These are phyloP conservation scores for Spodoptera frugiperda DNA, from an alignment of 1,140 invertebrate genomes.

Conservation along the genomic window DNA sequence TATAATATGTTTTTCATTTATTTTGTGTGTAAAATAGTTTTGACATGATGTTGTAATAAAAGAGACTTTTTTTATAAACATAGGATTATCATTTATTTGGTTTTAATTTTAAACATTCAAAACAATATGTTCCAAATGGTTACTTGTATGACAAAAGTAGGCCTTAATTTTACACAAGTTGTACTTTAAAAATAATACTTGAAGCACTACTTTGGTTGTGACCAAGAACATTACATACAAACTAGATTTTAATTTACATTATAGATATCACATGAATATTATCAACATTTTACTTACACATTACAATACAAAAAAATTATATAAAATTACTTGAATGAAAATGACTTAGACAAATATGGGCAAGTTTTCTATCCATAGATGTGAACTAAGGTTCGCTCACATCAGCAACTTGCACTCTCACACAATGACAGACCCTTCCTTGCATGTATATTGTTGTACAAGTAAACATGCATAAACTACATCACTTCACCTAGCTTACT, in stretches of 20 bases:
- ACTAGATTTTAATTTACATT: conserved; percentile 9
- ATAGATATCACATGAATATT: conserved; percentile 17
- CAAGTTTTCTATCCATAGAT: no score
- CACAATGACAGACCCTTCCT: background rate
- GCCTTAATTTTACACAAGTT: background rate
- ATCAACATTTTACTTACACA: conserved; percentile 28
- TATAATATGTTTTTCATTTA: conserved; percentile 66
- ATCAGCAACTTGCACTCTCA: no score
- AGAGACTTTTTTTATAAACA: conserved; percentile 28
- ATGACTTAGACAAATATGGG: background rate
- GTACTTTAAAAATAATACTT: background rate
- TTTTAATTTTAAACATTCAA: conserved; percentile 24
- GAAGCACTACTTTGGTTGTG: background rate
- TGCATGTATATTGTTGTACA: no score
- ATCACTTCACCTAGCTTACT: background rate
- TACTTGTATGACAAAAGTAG: conserved; percentile 24
- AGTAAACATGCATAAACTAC: no score
- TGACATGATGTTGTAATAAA: conserved; percentile 33
- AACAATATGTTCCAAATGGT: conserved; percentile 14
- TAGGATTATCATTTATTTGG: conserved; percentile 41
- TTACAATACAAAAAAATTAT: background rate
- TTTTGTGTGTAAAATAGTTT: conserved; percentile 50
- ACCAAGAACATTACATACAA: conserved; percentile 1
- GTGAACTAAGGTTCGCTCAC: background rate
- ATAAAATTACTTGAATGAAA: background rate